These are phyloP conservation scores for Eurosta solidaginis DNA, from an alignment of 1,140 invertebrate genomes.

Conservation along the genomic window DNA sequence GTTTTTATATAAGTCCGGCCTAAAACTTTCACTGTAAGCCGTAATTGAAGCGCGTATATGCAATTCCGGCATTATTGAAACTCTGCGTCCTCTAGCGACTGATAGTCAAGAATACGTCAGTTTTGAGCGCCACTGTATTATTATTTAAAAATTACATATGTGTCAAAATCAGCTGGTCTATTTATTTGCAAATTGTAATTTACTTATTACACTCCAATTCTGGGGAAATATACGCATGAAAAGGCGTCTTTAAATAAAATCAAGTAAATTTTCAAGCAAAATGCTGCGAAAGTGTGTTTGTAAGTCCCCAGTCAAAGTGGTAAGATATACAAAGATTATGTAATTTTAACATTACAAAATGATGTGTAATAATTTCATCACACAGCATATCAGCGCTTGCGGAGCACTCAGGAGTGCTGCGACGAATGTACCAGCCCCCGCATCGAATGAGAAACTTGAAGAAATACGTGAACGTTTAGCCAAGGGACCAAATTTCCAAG, in stretches of 20 bases:
- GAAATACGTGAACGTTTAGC: constrained; percentile 65
- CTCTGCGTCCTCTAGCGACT: too few species aligned
- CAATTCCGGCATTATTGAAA: too few species aligned
- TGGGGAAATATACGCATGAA: not conserved
- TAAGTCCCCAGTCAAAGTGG: constrained; percentile 30
- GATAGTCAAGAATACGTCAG: too few species aligned
- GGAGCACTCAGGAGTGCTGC: not conserved
- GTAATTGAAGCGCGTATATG: too few species aligned
- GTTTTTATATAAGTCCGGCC: too few species aligned
- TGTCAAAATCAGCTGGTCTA: not conserved
- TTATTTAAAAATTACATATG: not conserved
- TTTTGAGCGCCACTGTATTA: too few species aligned
- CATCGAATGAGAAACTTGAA: constrained; percentile 54
- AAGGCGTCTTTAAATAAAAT: not conserved
- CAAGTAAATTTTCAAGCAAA: not conserved
- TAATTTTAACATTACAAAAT: not conserved
- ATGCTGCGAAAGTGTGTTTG: constrained; percentile 8
- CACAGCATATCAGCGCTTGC: not conserved
- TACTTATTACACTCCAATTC: not conserved
- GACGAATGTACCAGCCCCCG: not conserved
- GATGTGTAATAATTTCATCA: not conserved
- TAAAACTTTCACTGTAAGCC: too few species aligned
- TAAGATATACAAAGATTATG: not conserved
- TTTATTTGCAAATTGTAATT: not conserved
- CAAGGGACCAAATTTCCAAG: constrained; percentile 68